These are phyloP conservation scores for Alauda arvensis DNA, from an alignment of 2,797 vertebrate genomes.

Conservation along the genomic window DNA sequence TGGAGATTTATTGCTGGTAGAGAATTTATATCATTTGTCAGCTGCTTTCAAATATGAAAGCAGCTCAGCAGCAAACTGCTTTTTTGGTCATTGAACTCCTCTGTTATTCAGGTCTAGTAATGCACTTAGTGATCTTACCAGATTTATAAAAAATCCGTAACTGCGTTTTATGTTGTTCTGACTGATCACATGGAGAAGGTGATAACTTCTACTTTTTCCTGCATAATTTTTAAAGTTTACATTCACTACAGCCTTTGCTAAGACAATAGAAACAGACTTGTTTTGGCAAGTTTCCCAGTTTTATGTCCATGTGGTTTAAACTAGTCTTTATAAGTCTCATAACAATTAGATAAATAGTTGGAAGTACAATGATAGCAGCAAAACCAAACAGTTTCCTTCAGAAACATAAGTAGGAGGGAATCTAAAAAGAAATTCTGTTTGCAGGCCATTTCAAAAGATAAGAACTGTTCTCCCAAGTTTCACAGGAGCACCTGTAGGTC, in stretches of 20 bases:
- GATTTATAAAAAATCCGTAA: background rate
- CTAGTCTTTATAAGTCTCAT: background rate
- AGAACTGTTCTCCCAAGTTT: background rate
- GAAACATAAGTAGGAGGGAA: background rate
- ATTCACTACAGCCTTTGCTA: background rate
- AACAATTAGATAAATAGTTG: background rate
- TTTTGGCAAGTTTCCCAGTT: background rate
- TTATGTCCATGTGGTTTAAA: background rate
- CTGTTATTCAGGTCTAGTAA: background rate
- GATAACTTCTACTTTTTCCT: background rate
- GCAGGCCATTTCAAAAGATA: background rate
- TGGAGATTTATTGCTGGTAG: background rate
- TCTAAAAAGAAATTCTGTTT: background rate
- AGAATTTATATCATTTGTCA: background rate
- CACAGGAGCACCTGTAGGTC: background rate
- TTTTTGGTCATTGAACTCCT: background rate
- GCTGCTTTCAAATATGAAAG: background rate
- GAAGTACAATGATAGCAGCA: background rate
- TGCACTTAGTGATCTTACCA: background rate
- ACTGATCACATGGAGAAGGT: background rate
- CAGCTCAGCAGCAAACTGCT: background rate
- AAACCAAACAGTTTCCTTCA: background rate
- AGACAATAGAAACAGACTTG: background rate
- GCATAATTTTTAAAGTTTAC: background rate
- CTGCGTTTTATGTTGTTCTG: background rate